Evolutionary conservation across 2,888 invertebrate genomes (phyloP), one percentile per base, ranked within the genome.

Genomic region (Oxycera nigricornis): DNA sequence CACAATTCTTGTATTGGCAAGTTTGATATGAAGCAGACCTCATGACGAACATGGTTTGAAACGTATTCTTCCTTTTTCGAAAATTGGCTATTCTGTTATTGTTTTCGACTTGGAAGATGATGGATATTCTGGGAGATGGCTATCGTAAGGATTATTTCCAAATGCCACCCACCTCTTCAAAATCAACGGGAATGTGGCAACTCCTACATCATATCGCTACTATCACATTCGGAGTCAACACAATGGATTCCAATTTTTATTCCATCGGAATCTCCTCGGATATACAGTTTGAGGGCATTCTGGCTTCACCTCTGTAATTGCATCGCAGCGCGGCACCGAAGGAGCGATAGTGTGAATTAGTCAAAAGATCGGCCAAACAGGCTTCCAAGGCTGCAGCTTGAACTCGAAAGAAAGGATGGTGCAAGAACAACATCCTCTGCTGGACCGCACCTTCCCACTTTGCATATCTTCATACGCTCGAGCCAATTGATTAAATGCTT

Each of bases 401-500:
- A 30, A 31, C 70, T 31, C 70, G 22, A 14, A 30, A 46, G 30
- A n/a, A n/a, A n/a, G n/a, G n/a, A 20, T 30, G 70, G 22, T 26
- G 22, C 14, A 11, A 20, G 30, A 7, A 7, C 50, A 39, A 50
- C 17, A 39, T 26, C 68, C 50, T n/a, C n/a, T n/a, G 31, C 30
- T 55, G 30, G 70, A 70, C 70, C 70, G n/a, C n/a, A 52, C 70
- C 55, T 70, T 70, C 22, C 52, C 22, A 31, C 52, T 68, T 68
- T 52, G 70, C 70, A 52, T 70, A 70, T 70, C 70, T 52, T 22
- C 55, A 31, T 55, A 70, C 70, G 30, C 46, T 70, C 70, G 24
- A 31, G 52, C 70, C 70, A 70, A 70, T 70, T 70, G 70, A 70
- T 70, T 70, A 70, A 35, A 70, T 70, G 52, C 52, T 52, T 52